These are phyloP conservation scores for Clamator glandarius DNA, from an alignment of 2,797 vertebrate species.

Conservation along the genomic window DNA sequence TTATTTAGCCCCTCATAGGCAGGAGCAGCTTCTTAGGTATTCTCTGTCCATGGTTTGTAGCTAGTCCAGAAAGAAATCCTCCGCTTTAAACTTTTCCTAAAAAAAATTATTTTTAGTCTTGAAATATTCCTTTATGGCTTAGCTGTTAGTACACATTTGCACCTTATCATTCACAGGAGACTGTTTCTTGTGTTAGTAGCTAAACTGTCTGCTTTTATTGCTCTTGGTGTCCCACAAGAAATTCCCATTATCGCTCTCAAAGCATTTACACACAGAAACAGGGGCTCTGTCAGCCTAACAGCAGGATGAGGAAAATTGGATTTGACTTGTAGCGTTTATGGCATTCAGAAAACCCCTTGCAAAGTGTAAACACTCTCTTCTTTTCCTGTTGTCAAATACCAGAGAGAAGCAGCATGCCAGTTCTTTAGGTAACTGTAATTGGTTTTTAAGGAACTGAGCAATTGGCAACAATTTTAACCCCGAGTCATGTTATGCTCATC, in stretches of 20 bases:
- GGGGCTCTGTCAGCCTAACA: neutral
- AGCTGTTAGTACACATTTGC: fast-evolving
- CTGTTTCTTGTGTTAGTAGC: fast-evolving
- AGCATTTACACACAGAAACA: fast-evolving
- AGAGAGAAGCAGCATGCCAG: fast-evolving
- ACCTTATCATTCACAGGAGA: fast-evolving
- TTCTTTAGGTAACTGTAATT: neutral
- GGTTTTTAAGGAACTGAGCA: neutral
- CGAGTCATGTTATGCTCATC: neutral
- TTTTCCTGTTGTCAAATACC: neutral
- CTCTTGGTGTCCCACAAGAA: fast-evolving
- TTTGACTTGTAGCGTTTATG: fast-evolving
- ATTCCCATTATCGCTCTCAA: neutral
- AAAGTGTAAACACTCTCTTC: fast-evolving
- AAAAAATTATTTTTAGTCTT: fast-evolving
- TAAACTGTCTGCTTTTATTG: fast-evolving
- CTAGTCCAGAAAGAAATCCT: neutral
- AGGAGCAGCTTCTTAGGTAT: fast-evolving
- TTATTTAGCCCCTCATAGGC: fast-evolving
- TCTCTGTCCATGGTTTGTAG: neutral
- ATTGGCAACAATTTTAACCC: too few species aligned
- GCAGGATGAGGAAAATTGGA: neutral
- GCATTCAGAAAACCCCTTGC: neutral
- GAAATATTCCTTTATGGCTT: fast-evolving
- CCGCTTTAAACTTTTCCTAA: too few species aligned